Evolutionary conservation across 2,888 invertebrate species (phyloP), one percentile per base, ranked within the genome.

Genomic region (Volucella zonaria): DNA sequence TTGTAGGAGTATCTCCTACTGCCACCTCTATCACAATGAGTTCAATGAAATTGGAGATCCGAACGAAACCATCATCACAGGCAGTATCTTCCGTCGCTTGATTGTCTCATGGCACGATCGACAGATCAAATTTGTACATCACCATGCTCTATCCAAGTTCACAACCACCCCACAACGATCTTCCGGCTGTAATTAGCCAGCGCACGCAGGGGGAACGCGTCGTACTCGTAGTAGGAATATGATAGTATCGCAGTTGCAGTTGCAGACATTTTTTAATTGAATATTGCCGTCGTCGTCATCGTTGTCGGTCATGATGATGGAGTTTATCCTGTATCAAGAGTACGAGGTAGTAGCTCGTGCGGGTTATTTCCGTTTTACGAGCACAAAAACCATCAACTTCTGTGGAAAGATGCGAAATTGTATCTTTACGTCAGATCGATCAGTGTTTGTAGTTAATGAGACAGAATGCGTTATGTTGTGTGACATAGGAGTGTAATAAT

Each of bases 311-410:
- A 31, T 38, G 54, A 31, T 67, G 12, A 40, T 10, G 59, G n/a
- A 12, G 66, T 49, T 54, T 54, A 61, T 82, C 77, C 77, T 82
- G 71, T 51, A 47, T 18, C 31, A 6, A 31, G 6, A 31, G 31
- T 6, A 31, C 31, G 31, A 31, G 6, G 31, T 31, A 64, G 43
- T 15, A 67, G 82, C 77, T 82, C 77, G 82, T 82, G 82, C 77
- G 77, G 77, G 77, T 38, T 42, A 67, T 73, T 77, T 82, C 77
- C 82, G 82, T 77, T 82, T 71, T 14, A 56, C 31, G 31, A 6
- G 31, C 6, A 31, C 6, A 31, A 31, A 31, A 31, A 31, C 31
- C 45, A 61, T 49, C 43, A 66, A 45, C 43, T 51, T 51, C 43
- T 15, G 43, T 51, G 47, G 64, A 54, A 56, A 45, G 70, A 66